phyloP scores from a whole-genome alignment of 1,140 invertebrate genomes.

The Drosophila grimshawi region DNA sequence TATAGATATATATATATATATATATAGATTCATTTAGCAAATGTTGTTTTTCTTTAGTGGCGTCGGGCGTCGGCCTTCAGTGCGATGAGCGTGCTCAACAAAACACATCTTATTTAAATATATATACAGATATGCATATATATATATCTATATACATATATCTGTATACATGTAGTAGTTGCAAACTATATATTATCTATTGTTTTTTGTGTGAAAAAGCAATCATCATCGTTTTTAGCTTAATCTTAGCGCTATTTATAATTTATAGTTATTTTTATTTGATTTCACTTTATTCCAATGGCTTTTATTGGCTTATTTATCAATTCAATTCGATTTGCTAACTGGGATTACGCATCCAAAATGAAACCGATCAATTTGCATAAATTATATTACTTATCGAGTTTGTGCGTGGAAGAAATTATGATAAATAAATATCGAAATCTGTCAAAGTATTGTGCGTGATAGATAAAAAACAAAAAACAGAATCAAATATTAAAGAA shows the following conservation, averaged over 20 bases:
- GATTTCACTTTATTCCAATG: slow-evolving; percentile 36
- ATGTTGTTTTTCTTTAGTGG: slow-evolving; percentile 3
- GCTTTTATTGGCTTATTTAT: slow-evolving; percentile 37
- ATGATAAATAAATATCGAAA: neutral
- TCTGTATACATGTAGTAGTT: slow-evolving; percentile 17
- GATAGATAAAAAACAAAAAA: neutral
- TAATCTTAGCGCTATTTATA: slow-evolving; percentile 67
- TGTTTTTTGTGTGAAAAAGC: slow-evolving; percentile 27
- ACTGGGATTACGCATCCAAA: slow-evolving; percentile 6
- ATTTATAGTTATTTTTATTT: slow-evolving; percentile 61
- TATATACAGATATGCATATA: neutral
- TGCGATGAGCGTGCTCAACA: slow-evolving; percentile 73
- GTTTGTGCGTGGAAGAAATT: slow-evolving; percentile 2
- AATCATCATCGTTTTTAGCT: slow-evolving; percentile 43
- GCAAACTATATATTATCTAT: slow-evolving; percentile 25
- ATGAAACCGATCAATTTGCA: neutral
- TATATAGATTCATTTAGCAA: slow-evolving; percentile 34
- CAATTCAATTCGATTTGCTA: slow-evolving; percentile 23
- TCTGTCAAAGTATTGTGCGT: neutral
- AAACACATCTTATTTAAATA: slow-evolving; percentile 60
- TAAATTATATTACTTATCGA: neutral
- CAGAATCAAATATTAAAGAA: neutral
- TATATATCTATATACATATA: neutral
- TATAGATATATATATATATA: slow-evolving; percentile 26
- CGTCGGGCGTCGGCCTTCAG: slow-evolving; percentile 25